These are phyloP conservation scores for Phengaris alcon DNA, from an alignment of 2,888 invertebrate genomes.

Conservation along the genomic window DNA sequence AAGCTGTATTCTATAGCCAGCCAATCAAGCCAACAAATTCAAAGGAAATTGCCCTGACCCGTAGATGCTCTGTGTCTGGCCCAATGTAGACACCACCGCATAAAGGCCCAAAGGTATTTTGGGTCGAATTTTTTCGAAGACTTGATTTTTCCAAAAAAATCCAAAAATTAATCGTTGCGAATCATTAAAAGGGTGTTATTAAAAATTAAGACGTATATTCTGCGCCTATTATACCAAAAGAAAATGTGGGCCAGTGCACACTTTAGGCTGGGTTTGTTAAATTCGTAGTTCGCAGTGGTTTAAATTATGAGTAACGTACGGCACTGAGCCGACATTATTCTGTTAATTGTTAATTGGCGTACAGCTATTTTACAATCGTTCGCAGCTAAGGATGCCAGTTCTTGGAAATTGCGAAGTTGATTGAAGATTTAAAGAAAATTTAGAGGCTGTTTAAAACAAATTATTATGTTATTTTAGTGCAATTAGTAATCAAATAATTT, in stretches of 20 bases:
- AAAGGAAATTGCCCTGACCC: too few relatives aligned
- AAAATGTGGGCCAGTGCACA: slow-evolving; percentile 32
- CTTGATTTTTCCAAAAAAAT: too few relatives aligned
- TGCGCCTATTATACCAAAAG: slow-evolving; percentile 22
- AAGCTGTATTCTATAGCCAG: too few relatives aligned
- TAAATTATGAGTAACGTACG: slow-evolving; percentile 37
- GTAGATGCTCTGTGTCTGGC: too few relatives aligned
- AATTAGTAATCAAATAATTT: not conserved
- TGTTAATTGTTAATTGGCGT: slow-evolving; percentile 32
- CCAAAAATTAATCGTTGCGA: too few relatives aligned
- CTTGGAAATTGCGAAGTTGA: not conserved
- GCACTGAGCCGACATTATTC: slow-evolving; percentile 35
- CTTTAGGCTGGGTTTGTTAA: slow-evolving; percentile 33
- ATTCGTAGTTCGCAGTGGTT: slow-evolving; percentile 35
- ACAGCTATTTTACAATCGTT: slow-evolving; percentile 33
- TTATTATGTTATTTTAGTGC: not conserved
- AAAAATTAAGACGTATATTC: not conserved
- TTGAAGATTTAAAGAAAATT: not conserved
- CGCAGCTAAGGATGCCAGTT: slow-evolving; percentile 29
- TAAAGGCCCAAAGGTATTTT: too few relatives aligned
- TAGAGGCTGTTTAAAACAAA: not conserved
- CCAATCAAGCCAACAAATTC: too few relatives aligned
- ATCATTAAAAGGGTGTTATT: not conserved
- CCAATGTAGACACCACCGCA: too few relatives aligned
- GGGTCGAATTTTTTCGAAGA: too few relatives aligned